A percentile compares a stretch with the other conserved stretches of the same genome.
These are phyloP conservation scores for Ceratothoa steindachneri DNA, from an alignment of 2,888 invertebrate genomes.

Conservation along the genomic window DNA sequence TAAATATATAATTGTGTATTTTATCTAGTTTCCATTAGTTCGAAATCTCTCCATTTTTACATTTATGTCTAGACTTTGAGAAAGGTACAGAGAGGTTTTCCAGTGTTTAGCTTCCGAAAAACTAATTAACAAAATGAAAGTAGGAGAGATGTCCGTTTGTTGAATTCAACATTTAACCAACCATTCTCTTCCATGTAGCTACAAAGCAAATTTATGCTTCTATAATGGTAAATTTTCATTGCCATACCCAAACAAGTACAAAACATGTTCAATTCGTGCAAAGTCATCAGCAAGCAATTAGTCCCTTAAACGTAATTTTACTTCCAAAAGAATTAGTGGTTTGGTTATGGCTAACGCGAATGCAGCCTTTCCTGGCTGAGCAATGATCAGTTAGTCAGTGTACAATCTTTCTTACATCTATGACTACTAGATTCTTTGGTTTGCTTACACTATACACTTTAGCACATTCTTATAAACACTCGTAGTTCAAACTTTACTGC, in stretches of 20 bases:
- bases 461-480: constrained; percentile 7
- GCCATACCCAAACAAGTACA: not conserved
- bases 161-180: not conserved
- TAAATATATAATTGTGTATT: too few relatives aligned
- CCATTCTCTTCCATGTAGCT: too few relatives aligned
- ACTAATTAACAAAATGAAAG: not conserved
- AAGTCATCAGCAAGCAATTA: not conserved
- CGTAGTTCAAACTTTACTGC: not conserved
- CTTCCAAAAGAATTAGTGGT: not conserved
- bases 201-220: too few relatives aligned
- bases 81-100: too few relatives aligned
- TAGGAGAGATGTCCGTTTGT: not conserved
- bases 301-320: not conserved
- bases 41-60: too few relatives aligned
- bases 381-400: not conserved
- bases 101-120: too few relatives aligned
- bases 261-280: not conserved
- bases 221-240: too few relatives aligned
- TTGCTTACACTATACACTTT: constrained; percentile 46
- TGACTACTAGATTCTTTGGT: constrained; percentile 48
- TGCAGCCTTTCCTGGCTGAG: not conserved
- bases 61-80: too few relatives aligned
- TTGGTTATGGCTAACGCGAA: not conserved
- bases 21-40: too few relatives aligned
- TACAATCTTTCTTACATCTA: constrained; percentile 35